phyloP scores from a whole-genome alignment of 2,888 invertebrate species.

The Drosophila monieri region DNA sequence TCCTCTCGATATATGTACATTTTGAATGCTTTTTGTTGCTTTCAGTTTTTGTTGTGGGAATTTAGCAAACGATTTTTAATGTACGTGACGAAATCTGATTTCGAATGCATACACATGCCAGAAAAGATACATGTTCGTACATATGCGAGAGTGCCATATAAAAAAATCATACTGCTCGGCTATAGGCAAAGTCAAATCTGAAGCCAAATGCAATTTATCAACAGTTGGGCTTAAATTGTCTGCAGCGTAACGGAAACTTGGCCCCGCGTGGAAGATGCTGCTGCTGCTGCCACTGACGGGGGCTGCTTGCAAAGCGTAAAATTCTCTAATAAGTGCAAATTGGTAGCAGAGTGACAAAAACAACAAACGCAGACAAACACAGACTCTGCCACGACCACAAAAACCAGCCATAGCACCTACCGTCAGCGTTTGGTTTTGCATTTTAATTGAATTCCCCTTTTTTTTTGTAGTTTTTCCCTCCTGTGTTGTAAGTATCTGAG shows the following conservation, averaged over 20 bases:
- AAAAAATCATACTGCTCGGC: conserved; percentile 15
- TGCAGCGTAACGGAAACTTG: conserved; percentile 70
- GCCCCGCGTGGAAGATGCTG: conserved; percentile 48
- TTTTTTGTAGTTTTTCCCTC: conserved; percentile 3
- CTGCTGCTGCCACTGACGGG: neutral
- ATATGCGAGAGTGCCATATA: neutral
- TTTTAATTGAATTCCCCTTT: conserved; percentile 67
- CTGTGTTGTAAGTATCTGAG: conserved; percentile 42
- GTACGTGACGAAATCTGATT: conserved; percentile 77
- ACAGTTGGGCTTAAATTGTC: conserved; percentile 77
- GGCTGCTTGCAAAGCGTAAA: conserved; percentile 46
- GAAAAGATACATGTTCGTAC: conserved; percentile 28
- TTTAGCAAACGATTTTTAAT: conserved; percentile 71
- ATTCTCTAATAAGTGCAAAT: conserved; percentile 67
- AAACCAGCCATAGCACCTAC: conserved; percentile 1
- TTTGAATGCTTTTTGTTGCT: neutral
- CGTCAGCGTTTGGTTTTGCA: conserved; percentile 55
- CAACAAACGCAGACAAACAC: conserved; percentile 16
- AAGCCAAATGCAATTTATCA: conserved; percentile 76
- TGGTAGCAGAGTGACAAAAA: conserved; percentile 47
- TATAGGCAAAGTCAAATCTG: conserved; percentile 47
- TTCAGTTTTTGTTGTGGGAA: conserved; percentile 2
- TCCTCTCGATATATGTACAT: conserved; percentile 27
- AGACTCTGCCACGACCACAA: conserved; percentile 1
- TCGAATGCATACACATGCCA: conserved; percentile 58